Evolutionary conservation across 1,140 invertebrate species (phyloP), one percentile per base, ranked within the genome.

Genomic region (Bombus turneri): DNA sequence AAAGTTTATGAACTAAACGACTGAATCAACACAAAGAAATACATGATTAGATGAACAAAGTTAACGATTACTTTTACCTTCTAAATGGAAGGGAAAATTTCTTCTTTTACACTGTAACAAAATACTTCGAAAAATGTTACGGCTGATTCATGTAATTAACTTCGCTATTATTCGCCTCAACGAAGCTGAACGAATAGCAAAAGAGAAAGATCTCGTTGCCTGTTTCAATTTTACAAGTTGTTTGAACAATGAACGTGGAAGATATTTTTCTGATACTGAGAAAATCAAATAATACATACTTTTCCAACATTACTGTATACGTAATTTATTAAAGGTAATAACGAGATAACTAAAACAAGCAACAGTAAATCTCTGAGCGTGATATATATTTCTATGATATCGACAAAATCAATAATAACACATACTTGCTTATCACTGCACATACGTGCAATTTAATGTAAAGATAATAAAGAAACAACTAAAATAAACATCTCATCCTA

Each of bases 141-240:
- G 64, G 83, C 66, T 72, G 83, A 79, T 79, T 80, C 83, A 72
- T 77, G 39, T 39, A 84, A 84, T 84, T 79, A 84, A 79, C 83
- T 84, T 79, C 66, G 37, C 34, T 18, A 41, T 78, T 62, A 69
- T 34, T 62, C 76, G 66, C 76, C 66, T 62, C 83, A 68, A 59
- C 69, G 83, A 72, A 79, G 83, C 83, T 37, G 83, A 84, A 84
- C 83, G 75, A 84, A 84, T 18, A 47, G 57, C 13, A 43, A 39
- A 69, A 2, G 47, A n/a, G 39, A 71, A 57, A 59, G 76, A 72
- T 79, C 39, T 64, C 53, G 25, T 73, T 75, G 71, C 25, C 15
- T 15, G 71, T 82, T 64, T 82, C 71, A 62, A 72, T 72, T 81
- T 72, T 39, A 59, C 68, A 59, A 72, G 72, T 72, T 6, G 13